Conservation (phyloP, 2,113 vertebrate genomes). For the Myanophis thanlyinensis region DNA sequence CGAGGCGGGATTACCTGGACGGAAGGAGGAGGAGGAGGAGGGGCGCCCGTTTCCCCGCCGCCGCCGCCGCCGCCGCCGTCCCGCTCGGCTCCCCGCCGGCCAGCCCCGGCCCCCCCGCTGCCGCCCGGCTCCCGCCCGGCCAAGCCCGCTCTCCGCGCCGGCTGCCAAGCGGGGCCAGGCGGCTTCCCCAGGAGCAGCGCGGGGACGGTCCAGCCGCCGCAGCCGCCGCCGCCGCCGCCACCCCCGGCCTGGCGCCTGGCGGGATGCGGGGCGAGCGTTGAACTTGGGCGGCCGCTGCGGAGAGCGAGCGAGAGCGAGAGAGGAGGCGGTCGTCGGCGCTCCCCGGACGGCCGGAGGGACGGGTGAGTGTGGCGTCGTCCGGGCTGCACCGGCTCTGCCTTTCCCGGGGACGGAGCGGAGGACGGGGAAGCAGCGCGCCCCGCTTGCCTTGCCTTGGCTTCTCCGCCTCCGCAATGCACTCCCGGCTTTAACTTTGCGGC, state of each 20-base stretch:
- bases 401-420: not conserved
- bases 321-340: too few relatives aligned
- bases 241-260: not conserved
- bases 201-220: not conserved
- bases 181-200: not conserved
- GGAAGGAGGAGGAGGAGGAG: not conserved
- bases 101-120: not conserved
- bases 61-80: not conserved
- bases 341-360: not conserved
- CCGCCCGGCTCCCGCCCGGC: not conserved
- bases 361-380: not conserved
- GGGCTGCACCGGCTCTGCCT: not conserved
- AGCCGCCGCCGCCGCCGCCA: too few relatives aligned
- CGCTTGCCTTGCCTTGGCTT: not conserved
- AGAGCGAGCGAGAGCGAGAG: too few relatives aligned
- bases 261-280: not conserved
- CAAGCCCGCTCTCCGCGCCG: not conserved
- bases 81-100: not conserved
- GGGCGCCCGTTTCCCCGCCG: not conserved
- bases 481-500: not conserved
- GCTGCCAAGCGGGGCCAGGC: not conserved
- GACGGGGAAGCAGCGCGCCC: not conserved
- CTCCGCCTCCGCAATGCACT: not conserved
- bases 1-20: conserved; percentile 10
- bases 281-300: not conserved